Percentiles rank a stretch among this genome's conserved stretches.
Evolutionary conservation across 2,113 vertebrate species (phyloP).

Genomic region (Mirounga angustirostris): DNA sequence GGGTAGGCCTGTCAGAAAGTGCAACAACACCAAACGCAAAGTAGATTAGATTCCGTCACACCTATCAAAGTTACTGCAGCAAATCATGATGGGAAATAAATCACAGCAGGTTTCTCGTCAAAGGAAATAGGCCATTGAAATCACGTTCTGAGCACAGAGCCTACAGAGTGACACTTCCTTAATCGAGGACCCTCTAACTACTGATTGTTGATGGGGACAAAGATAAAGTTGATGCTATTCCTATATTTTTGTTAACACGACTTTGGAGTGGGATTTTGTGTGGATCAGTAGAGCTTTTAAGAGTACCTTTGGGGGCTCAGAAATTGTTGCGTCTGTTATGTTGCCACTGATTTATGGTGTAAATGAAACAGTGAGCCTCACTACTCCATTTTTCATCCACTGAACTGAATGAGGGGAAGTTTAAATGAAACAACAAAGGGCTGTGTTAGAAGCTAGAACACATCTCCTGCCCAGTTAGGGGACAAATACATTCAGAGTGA

Average conservation of each 20-base stretch:
- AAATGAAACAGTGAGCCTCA: not conserved
- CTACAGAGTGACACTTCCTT: not conserved
- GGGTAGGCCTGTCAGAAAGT: conserved; percentile 90
- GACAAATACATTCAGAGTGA: not conserved
- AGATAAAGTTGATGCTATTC: not conserved
- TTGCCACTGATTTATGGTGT: not conserved
- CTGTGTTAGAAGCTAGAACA: not conserved
- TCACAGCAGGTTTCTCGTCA: rapidly evolving
- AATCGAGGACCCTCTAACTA: not conserved
- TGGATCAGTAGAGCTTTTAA: not conserved
- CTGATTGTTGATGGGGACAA: not conserved
- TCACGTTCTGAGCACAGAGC: not conserved
- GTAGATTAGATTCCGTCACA: not conserved
- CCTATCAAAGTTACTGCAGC: rapidly evolving
- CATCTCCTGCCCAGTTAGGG: not conserved
- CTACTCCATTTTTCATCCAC: not conserved
- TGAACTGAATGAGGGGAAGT: too few relatives aligned
- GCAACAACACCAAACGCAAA: not conserved
- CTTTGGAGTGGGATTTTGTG: not conserved
- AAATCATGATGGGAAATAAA: not conserved
- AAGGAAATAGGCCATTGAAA: not conserved
- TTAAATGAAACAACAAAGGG: not conserved
- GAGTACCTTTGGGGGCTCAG: not conserved
- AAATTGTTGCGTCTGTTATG: not conserved
- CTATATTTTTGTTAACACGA: not conserved